Base-by-base conservation (phyloP, 1,140 invertebrate genomes). In the Caenorhabditis inopinata region DNA sequence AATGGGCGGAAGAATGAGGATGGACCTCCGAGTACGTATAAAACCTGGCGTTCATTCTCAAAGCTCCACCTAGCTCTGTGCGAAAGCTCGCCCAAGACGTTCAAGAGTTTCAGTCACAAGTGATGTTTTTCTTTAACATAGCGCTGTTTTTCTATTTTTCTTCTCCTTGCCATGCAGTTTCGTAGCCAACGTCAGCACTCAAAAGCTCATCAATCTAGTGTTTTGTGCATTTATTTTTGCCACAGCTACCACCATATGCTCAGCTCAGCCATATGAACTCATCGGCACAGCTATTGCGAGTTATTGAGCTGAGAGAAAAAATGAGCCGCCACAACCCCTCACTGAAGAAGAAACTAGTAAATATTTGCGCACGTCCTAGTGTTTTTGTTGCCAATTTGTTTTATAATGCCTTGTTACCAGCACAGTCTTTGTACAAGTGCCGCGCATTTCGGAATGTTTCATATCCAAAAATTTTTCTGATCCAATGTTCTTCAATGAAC, bases 151-250 rank as follows among this genome's bases (percentile, higher is more conserved):
- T 68, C 58, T 68, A 6, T 25, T 68, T 58, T 32, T 32, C 18
- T 21, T 58, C 16, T 32, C 38, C 16, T 18, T 3, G 2, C 32
- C 32, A 42, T 18, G 12, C 51, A 58, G 32, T 32, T 68, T 18
- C 32, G 9, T 27, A n/a, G 23, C 2, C 58, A 18, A 68, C 32
- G 58, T 68, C 58, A 68, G 58, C 25, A 32, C 58, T 68, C 58
- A 38, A 68, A 68, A 68, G 38, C 58, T 68, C 58, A 68, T 68
- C 58, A 68, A 68, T 68, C 58, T 68, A 68, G 35, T 68, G 58
- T 32, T 9, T 68, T 68, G 58, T 68, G 58, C 58, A 9, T 68
- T 68, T 68, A 16, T 68, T 68, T 68, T 68, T n/a, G 58, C 58
- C 58, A 68, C 58, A 68, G 38, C 58, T 32, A 29, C 32, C 58